phyloP scores from a whole-genome alignment of 2,888 invertebrate species.

The Phytoseiulus persimilis region DNA sequence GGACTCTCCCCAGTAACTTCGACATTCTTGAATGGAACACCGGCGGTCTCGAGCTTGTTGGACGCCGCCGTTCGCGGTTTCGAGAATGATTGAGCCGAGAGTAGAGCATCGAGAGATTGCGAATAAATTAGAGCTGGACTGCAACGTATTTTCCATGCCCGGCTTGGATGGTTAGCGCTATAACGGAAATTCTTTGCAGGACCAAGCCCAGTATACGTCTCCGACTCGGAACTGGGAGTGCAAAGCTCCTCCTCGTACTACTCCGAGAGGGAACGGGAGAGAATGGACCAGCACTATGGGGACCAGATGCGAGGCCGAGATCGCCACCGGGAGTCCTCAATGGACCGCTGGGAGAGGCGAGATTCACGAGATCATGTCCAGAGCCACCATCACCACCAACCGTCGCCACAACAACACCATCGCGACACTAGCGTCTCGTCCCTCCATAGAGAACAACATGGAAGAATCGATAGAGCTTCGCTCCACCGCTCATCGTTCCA shows the following conservation, averaged over 20 bases:
- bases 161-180: not conserved
- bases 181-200: not conserved
- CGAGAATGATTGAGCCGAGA: no score
- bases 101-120: no score
- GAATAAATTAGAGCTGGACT: no score
- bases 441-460: conserved; percentile 24
- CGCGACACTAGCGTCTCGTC: conserved; percentile 35
- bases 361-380: not conserved
- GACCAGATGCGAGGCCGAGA: conserved; percentile 36
- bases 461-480: not conserved
- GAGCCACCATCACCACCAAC: conserved; percentile 7
- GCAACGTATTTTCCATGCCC: not conserved
- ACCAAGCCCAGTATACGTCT: conserved; percentile 36
- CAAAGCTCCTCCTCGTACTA: conserved; percentile 36
- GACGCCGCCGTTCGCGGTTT: no score
- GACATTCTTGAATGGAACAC: no score
- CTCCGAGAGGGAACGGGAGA: conserved; percentile 30
- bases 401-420: not conserved
- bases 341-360: conserved; percentile 36
- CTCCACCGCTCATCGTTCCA: conserved; percentile 27
- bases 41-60: no score
- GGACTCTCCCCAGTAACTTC: no score
- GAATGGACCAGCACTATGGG: conserved; percentile 37
- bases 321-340: conserved; percentile 34
- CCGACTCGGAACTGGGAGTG: conserved; percentile 36